Conservation (phyloP, 2,888 invertebrate species). For the Drosophila barbarae region DNA sequence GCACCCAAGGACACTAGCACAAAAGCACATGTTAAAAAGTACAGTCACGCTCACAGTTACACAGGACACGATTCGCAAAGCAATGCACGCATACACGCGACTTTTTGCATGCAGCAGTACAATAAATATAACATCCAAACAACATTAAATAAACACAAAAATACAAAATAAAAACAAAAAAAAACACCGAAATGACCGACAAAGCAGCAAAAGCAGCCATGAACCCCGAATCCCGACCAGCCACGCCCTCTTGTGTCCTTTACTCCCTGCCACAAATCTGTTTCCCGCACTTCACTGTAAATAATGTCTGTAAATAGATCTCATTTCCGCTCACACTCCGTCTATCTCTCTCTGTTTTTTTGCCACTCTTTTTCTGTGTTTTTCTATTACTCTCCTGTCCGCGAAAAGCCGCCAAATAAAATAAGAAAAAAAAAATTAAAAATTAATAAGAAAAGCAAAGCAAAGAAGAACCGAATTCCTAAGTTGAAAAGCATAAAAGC, state of each 20-base stretch:
- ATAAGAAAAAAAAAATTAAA: conserved; percentile 1
- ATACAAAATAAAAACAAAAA: conserved; percentile 14
- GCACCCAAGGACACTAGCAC: conserved; percentile 26
- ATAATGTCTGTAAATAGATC: conserved; percentile 53
- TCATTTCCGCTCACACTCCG: conserved; percentile 48
- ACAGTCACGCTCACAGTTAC: conserved; percentile 22
- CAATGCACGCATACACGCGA: conserved; percentile 32
- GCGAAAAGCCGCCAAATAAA: conserved; percentile 8
- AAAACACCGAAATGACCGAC: conserved; percentile 32
- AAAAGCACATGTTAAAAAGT: conserved; percentile 27
- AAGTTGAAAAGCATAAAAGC: conserved; percentile 63
- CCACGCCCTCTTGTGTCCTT: conserved; percentile 14
- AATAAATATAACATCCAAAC: conserved; percentile 16
- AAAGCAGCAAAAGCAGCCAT: conserved; percentile 26
- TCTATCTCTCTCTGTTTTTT: conserved; percentile 33
- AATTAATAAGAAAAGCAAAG: conserved; percentile 10
- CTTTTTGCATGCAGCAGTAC: conserved; percentile 57
- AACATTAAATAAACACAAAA: conserved; percentile 15
- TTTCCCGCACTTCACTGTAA: conserved; percentile 62
- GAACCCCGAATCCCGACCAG: conserved; percentile 13
- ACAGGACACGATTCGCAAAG: conserved; percentile 17
- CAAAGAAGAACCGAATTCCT: conserved; percentile 19
- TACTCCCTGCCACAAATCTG: conserved; percentile 15
- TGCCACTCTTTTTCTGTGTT: conserved; percentile 28
- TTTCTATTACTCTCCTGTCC: conserved; percentile 29